These are phyloP conservation scores for Pectinophora gossypiella DNA, from an alignment of 1,140 invertebrate genomes.

Conservation along the genomic window DNA sequence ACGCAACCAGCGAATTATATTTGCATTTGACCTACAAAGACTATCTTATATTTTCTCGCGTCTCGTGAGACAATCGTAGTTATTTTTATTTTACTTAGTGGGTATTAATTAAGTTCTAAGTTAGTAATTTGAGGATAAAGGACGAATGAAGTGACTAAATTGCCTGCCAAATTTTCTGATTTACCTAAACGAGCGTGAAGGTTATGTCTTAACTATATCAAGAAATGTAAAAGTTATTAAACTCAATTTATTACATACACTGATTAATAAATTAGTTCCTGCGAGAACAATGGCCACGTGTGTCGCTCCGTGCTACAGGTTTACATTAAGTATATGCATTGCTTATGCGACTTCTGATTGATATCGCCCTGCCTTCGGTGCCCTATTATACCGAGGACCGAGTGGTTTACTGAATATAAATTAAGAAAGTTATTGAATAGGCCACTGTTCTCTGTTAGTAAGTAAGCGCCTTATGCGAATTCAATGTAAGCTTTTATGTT, in stretches of 20 bases:
- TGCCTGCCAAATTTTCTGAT: no score
- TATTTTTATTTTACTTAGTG: no score
- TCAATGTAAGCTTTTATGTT: slow-evolving; percentile 6
- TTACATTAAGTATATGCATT: slow-evolving; percentile 25
- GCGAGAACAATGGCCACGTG: not conserved
- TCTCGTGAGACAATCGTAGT: no score
- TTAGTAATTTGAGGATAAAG: no score
- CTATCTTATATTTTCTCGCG: slow-evolving; percentile 43
- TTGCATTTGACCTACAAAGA: slow-evolving; percentile 62
- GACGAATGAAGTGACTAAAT: no score
- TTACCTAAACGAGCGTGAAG: no score
- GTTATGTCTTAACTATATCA: no score
- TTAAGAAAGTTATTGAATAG: slow-evolving; percentile 32
- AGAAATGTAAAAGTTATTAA: no score
- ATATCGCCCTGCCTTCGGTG: slow-evolving; percentile 47
- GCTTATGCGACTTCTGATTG: slow-evolving; percentile 40
- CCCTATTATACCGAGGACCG: slow-evolving; percentile 37
- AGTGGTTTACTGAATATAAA: slow-evolving; percentile 50
- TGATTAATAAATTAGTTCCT: no score
- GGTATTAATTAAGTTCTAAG: no score
- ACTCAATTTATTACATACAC: no score
- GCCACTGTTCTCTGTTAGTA: not conserved
- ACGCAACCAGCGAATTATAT: slow-evolving; percentile 61
- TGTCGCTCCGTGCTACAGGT: not conserved
- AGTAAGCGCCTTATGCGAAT: slow-evolving; percentile 11